Percentiles rank a stretch among this genome's conserved stretches.
phyloP scores from a whole-genome alignment of 1,140 invertebrate species.

The Nephila pilipes region DNA sequence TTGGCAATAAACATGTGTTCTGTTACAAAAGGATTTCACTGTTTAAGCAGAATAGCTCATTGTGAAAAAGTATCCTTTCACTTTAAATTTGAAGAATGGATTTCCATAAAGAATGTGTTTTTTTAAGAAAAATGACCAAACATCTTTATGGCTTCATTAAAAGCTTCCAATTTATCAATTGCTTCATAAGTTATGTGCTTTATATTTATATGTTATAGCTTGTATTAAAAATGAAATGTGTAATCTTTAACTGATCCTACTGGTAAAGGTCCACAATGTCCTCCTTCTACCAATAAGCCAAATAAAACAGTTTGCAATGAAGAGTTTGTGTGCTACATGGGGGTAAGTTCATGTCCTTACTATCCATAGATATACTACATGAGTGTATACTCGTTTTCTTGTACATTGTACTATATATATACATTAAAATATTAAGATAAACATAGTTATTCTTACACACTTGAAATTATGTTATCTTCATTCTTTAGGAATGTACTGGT shows the following conservation, averaged over 20 bases:
- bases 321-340: constrained; percentile 96
- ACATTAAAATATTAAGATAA: background rate
- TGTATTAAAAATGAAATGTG: background rate
- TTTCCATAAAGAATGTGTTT: too few species aligned
- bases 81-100: too few species aligned
- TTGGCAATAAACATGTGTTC: too few species aligned
- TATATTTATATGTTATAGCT: too few species aligned
- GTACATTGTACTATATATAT: background rate
- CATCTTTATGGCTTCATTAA: too few species aligned
- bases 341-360: constrained; percentile 85
- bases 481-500: constrained; percentile 91
- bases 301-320: constrained; percentile 97
- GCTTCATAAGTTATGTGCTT: too few species aligned
- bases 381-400: background rate
- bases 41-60: too few species aligned
- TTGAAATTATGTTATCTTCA: background rate
- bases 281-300: constrained; percentile 93
- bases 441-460: background rate
- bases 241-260: constrained; percentile 75
- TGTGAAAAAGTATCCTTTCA: too few species aligned
- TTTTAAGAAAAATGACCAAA: too few species aligned
- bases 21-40: too few species aligned
- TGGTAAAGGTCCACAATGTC: constrained; percentile 91
- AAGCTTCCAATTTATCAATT: too few species aligned
- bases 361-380: background rate